Evolutionary conservation across 1,140 invertebrate species (phyloP).

Genomic region (Meteorus sp.): DNA sequence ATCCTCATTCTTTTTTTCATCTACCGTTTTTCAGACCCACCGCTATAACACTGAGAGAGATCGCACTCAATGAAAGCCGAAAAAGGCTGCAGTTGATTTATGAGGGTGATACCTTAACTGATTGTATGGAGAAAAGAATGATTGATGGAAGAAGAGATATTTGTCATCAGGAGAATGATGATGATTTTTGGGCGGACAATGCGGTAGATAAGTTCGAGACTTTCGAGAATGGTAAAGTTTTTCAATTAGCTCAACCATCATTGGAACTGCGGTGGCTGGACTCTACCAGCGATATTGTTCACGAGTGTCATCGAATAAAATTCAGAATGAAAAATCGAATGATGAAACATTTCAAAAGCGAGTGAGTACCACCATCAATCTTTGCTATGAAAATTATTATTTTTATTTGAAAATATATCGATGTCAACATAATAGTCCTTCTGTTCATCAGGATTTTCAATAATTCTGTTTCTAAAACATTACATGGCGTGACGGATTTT

Average conservation of each 20-base stretch:
- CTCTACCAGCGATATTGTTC: constrained; percentile 34
- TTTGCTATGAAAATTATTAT: constrained; percentile 1
- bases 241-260: constrained; percentile 27
- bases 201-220: constrained; percentile 32
- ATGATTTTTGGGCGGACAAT: constrained; percentile 1
- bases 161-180: constrained; percentile 21
- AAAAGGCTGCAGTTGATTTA: constrained; percentile 60
- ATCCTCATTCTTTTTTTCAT: constrained; percentile 16
- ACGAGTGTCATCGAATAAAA: constrained; percentile 36
- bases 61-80: constrained; percentile 52
- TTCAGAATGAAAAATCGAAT: constrained; percentile 31
- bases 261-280: constrained; percentile 40
- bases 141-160: constrained; percentile 29
- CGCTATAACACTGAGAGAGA: constrained; percentile 49
- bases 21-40: constrained; percentile 37
- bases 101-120: constrained; percentile 43
- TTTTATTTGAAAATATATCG: no score
- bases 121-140: constrained; percentile 44
- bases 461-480: background rate
- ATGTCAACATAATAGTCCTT: no score
- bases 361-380: constrained; percentile 30
- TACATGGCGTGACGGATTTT: background rate
- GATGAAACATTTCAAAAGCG: constrained; percentile 31
- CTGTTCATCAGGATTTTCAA: no score
- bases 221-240: constrained; percentile 30